These are phyloP conservation scores for Malacoctenus gilli DNA, from an alignment of 2,797 vertebrate species.

Conservation along the genomic window DNA sequence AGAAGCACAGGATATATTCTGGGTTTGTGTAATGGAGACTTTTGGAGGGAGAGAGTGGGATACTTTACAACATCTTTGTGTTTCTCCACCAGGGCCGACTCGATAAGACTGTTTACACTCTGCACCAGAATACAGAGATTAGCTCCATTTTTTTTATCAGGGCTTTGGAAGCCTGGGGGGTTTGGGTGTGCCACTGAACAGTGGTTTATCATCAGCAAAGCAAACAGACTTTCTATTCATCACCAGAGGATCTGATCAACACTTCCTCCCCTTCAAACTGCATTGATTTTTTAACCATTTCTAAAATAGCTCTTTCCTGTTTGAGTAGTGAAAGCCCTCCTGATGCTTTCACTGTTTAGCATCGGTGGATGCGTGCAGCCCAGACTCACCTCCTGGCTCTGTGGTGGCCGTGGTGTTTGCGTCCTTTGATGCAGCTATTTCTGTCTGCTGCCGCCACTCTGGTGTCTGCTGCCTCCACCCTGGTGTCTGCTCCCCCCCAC, in stretches of 20 bases:
- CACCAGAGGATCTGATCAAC: constrained; percentile 27
- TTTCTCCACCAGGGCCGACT: constrained; percentile 42
- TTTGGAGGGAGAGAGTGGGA: constrained; percentile 45
- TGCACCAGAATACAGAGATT: constrained; percentile 55
- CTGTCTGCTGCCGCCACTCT: constrained; percentile 57
- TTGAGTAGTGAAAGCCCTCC: constrained; percentile 8
- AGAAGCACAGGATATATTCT: too few species aligned
- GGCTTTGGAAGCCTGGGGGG: constrained; percentile 40
- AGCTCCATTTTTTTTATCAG: constrained; percentile 37
- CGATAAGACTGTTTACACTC: constrained; percentile 72
- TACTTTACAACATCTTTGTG: constrained; percentile 57
- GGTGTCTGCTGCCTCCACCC: constrained; percentile 47
- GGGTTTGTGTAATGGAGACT: constrained; percentile 35
- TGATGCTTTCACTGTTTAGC: constrained; percentile 5
- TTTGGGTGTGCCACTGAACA: constrained; percentile 26
- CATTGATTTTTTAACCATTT: constrained; percentile 5
- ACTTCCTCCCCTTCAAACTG: constrained; percentile 6
- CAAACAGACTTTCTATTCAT: constrained; percentile 32
- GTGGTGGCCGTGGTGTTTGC: constrained; percentile 71
- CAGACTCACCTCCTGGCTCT: constrained; percentile 83
- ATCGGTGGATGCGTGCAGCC: constrained; percentile 1
- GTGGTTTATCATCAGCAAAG: constrained; percentile 42
- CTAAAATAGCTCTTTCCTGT: constrained; percentile 6
- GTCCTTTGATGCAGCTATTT: constrained; percentile 80
- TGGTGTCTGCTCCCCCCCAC: constrained; percentile 49